Evolutionary conservation across 2,797 vertebrate genomes (phyloP).

Genomic region (Antennarius maculatus): DNA sequence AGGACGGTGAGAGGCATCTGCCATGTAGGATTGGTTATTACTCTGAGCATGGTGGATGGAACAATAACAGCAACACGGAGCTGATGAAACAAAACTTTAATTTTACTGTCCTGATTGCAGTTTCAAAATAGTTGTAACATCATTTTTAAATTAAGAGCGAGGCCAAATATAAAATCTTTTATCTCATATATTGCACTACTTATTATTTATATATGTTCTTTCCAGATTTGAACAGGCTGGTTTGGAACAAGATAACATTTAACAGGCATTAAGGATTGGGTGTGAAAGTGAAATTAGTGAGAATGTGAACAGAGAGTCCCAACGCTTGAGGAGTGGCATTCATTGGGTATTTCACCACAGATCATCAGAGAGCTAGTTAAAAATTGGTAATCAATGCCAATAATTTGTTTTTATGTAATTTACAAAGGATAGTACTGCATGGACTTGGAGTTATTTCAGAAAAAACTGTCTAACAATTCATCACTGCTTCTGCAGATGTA

Average conservation of each 20-base stretch:
- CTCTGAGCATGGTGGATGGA: not conserved
- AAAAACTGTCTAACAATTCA: too few species aligned
- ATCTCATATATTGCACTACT: not conserved
- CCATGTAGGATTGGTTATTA: constrained; percentile 8
- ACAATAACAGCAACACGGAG: constrained; percentile 5
- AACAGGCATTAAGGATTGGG: not conserved
- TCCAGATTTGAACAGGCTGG: too few species aligned
- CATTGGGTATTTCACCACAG: too few species aligned
- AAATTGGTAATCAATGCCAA: too few species aligned
- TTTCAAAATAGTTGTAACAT: not conserved
- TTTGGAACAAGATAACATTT: too few species aligned
- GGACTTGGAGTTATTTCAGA: too few species aligned
- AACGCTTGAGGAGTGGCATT: too few species aligned
- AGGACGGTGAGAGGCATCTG: constrained; percentile 2
- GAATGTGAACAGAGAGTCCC: not conserved
- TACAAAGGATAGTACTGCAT: too few species aligned
- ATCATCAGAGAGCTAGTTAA: too few species aligned
- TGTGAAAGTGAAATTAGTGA: not conserved
- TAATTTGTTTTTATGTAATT: too few species aligned
- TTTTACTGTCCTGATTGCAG: not conserved
- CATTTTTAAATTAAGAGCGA: not conserved
- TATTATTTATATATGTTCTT: too few species aligned
- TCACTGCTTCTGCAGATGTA: too few species aligned
- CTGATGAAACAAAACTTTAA: not conserved
- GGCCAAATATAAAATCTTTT: not conserved